Evolutionary conservation across 2,113 vertebrate genomes (phyloP).

Genomic region (Nothocercus julius): DNA sequence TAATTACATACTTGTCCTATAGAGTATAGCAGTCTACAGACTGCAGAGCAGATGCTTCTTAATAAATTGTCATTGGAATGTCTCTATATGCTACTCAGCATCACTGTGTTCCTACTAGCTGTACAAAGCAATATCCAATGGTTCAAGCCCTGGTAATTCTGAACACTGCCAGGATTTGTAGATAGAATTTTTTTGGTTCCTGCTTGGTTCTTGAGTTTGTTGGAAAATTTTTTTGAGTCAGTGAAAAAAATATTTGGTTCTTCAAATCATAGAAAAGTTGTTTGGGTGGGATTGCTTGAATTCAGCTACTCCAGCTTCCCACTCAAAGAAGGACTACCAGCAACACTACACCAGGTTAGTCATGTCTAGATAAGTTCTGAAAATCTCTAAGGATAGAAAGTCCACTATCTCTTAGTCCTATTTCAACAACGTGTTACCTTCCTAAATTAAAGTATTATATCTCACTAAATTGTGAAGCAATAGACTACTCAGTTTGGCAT

Average conservation of each 20-base stretch:
- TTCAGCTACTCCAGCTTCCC: background rate
- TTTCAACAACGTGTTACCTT: background rate
- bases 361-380: background rate
- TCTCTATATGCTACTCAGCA: background rate
- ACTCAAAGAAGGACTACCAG: background rate
- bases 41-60: background rate
- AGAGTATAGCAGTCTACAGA: constrained; percentile 8
- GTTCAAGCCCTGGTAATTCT: background rate
- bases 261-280: background rate
- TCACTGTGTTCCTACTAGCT: background rate
- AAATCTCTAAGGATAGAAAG: background rate
- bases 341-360: background rate
- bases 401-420: background rate
- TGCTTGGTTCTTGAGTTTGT: background rate
- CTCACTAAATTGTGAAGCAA: background rate
- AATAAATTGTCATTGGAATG: background rate
- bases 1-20: background rate
- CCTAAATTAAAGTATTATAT: background rate
- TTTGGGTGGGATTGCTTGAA: background rate
- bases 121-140: background rate
- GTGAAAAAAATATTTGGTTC: background rate
- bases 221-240: background rate
- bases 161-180: background rate
- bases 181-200: background rate
- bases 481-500: background rate